A percentile compares a stretch with the other conserved stretches of the same genome.
phyloP scores from a whole-genome alignment of 2,113 vertebrate genomes.

The Morone chrysops region DNA sequence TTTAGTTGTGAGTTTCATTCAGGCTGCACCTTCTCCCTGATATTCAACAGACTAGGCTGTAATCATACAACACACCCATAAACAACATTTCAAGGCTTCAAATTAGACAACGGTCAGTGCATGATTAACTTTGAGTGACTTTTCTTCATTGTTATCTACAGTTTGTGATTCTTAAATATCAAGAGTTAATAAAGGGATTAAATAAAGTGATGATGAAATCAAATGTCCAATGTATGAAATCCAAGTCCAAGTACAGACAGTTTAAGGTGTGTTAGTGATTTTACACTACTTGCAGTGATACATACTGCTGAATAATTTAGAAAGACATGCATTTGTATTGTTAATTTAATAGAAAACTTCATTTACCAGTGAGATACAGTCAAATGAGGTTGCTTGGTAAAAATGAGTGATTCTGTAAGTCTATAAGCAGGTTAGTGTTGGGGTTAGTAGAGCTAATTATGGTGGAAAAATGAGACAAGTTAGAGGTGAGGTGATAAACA shows the following conservation, averaged over 20 bases:
- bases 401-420: not conserved
- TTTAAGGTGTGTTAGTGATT: constrained; percentile 3
- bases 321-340: constrained; percentile 27
- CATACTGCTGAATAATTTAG: not conserved
- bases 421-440: constrained; percentile 1
- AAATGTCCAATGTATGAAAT: constrained; percentile 1
- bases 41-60: not conserved
- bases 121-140: not conserved
- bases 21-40: not conserved
- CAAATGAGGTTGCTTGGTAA: not conserved
- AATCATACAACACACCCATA: not conserved
- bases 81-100: not conserved
- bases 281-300: not conserved
- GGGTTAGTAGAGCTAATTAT: constrained; percentile 28
- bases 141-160: not conserved
- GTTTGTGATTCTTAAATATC: not conserved
- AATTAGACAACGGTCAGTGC: not conserved
- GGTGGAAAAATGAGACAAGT: constrained; percentile 15
- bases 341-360: not conserved
- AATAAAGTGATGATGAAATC: constrained; percentile 33
- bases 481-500: constrained; percentile 47
- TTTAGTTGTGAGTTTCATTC: not conserved
- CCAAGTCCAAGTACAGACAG: not conserved
- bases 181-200: constrained; percentile 5
- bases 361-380: constrained; percentile 7